Base-by-base conservation (phyloP, 2,888 invertebrate genomes). In the Pegoplata infirma region DNA sequence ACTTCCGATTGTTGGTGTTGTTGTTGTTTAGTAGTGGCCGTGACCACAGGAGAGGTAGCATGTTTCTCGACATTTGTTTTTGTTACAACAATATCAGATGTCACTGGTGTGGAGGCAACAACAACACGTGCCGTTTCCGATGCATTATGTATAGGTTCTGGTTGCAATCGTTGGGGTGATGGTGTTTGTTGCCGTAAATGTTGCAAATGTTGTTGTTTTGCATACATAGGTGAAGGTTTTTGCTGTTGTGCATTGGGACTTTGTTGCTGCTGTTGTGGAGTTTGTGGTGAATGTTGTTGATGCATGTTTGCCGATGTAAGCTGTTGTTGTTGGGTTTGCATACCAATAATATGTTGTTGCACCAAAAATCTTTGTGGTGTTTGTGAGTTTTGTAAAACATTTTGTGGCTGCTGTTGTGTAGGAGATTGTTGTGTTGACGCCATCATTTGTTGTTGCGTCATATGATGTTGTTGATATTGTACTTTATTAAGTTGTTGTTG, bases 341-440 rank as follows among this genome's bases (percentile, higher is more conserved):
- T 40, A 10, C 79, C 80, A 49, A 86, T 82, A 69, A 86, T 84
- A 53, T 86, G 87, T 59, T 86, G 87, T 32, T 84, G 85, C 21
- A 85, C 86, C 76, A 86, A 83, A 21, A 85, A 81, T 64, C 84
- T 84, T 59, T 82, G 85, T 8, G 80, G 53, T 8, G 85, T 83
- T 8, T 87, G 85, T 1, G 87, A 83, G 84, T 83, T 82, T 83
- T 88, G 81, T 85, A 89, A 78, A 76, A 87, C 83, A 84, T 87
- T 85, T 32, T 81, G 82, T 25, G 74, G 68, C 46, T 56, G 59
- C 46, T 55, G 80, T 21, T 71, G 51, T 3, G 63, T 25, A 6
- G 68, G 28, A 61, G 80, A 25, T 19, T 73, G 16, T 36, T 81
- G 67, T 28, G 80, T 25, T 23, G 64, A 23, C 10, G 40, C 25